Base-by-base conservation (phyloP, 2,113 vertebrate species). In the Trinectes maculatus region DNA sequence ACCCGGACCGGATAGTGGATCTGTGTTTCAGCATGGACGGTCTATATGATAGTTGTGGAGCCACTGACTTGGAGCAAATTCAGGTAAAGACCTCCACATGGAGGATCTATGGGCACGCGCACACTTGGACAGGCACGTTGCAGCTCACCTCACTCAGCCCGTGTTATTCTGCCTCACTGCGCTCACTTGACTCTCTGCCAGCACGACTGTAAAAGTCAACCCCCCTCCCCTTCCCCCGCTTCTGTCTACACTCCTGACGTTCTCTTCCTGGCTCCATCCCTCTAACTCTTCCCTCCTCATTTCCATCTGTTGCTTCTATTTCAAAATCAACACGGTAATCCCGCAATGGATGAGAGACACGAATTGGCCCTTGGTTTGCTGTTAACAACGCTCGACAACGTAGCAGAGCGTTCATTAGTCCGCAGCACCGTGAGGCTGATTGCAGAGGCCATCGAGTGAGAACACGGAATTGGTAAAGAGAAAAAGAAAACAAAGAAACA, bases 121-220 rank as follows among this genome's bases (percentile, higher is more conserved):
- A 61, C 58, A 65, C 49, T 57, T 51, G 21, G 16, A 63, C 64
- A 74, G 60, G 46, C 61, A 64, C 57, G 71, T 77, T 80, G 77
- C 71, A 81, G 67, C 28, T 44, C 51, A 31, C 68, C 70, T 72
- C 72, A 77, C 84, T 86, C 82, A 84, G 71, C 66, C 68, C 54
- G 71, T 52, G 62, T 84, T 83, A 87, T 85, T 86, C 74, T 69
- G 81, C 80, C 73, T 89, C 78, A 82, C 68, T 76, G 59, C 85
- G 64, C 81, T 70, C 89, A 89, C 89, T 91, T 91, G 88, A 93
- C 87, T 92, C 82, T 69, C 71, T 73, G 73, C 64, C 74, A 73
- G 69, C 63, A 34, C 33, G 55, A 70, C 57, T 72, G 59, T 73
- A 79, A 71, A 80, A 83, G 73, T 77, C 77, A 77, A 64, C 21